A percentile compares a stretch with the other conserved stretches of the same genome.
Evolutionary conservation across 1,140 invertebrate species (phyloP).

Genomic region (Zaprionus tsacasi): DNA sequence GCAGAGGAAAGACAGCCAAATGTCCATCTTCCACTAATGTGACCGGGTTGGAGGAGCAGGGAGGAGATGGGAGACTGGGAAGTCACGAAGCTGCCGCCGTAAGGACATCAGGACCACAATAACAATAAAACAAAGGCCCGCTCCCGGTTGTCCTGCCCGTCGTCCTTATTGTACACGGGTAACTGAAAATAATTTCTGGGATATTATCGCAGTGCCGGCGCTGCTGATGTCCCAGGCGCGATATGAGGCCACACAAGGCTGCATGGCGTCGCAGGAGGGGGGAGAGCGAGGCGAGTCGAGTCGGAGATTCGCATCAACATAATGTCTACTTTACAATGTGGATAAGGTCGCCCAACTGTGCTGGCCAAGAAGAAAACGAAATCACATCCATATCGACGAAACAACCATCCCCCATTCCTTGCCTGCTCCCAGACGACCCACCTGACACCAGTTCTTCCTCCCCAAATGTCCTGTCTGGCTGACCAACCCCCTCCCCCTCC

Average conservation of each 20-base stretch:
- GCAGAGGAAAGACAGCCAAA: slow-evolving; percentile 48
- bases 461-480: slow-evolving; percentile 22
- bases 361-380: slow-evolving; percentile 66
- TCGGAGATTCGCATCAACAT: slow-evolving; percentile 69
- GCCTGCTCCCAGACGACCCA: slow-evolving; percentile 14
- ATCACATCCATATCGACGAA: slow-evolving; percentile 73
- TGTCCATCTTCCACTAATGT: slow-evolving; percentile 79
- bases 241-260: slow-evolving; percentile 56
- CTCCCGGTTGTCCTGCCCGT: slow-evolving; percentile 25
- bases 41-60: slow-evolving; percentile 3
- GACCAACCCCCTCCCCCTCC: slow-evolving; percentile 43
- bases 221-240: slow-evolving; percentile 75
- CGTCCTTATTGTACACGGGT: slow-evolving; percentile 50
- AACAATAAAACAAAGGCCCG: slow-evolving; percentile 79
- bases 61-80: slow-evolving; percentile 1
- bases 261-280: slow-evolving; percentile 29
- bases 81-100: slow-evolving; percentile 50
- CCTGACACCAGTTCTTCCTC: slow-evolving; percentile 33
- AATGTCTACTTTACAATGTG: slow-evolving; percentile 82
- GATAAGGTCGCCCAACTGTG: slow-evolving; percentile 61
- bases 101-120: slow-evolving; percentile 64
- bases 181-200: slow-evolving; percentile 80
- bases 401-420: slow-evolving; percentile 16
- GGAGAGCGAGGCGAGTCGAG: background rate
- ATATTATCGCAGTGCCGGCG: slow-evolving; percentile 66